phyloP scores from a whole-genome alignment of 2,113 vertebrate genomes.

The Talpa occidentalis region DNA sequence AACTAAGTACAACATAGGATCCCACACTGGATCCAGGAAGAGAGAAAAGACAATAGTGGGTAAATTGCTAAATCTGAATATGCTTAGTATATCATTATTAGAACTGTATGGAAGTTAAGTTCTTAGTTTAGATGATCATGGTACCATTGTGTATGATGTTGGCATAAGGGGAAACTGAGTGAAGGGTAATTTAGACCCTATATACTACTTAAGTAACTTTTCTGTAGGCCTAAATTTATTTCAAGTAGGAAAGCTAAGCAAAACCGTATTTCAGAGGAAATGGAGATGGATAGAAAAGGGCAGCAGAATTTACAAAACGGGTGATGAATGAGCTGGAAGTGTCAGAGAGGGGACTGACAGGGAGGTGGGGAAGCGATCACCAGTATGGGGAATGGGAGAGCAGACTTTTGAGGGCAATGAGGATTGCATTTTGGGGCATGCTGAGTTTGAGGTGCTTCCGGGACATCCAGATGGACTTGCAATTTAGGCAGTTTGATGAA shows the following conservation, averaged over 20 bases:
- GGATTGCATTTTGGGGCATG: neutral
- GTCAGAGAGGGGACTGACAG: no score
- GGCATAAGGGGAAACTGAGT: neutral
- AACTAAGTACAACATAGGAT: neutral
- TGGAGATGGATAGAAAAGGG: neutral
- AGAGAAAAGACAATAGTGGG: neutral
- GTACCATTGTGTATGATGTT: neutral
- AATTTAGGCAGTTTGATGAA: slow-evolving; percentile 56
- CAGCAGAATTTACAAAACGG: neutral
- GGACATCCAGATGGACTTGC: slow-evolving; percentile 66
- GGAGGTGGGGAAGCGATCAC: rapidly evolving
- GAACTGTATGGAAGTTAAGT: neutral
- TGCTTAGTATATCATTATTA: neutral
- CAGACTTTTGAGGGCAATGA: neutral
- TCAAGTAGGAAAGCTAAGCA: neutral
- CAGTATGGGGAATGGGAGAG: rapidly evolving
- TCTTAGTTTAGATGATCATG: neutral
- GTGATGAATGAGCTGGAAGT: neutral
- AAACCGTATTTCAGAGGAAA: neutral
- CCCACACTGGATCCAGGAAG: neutral
- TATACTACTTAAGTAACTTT: neutral
- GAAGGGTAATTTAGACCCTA: neutral
- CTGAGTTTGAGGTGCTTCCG: slow-evolving; percentile 16
- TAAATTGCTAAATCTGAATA: neutral
- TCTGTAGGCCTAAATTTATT: neutral